phyloP scores from a whole-genome alignment of 2,888 invertebrate genomes.

The Lordiphosa fenestrarum region DNA sequence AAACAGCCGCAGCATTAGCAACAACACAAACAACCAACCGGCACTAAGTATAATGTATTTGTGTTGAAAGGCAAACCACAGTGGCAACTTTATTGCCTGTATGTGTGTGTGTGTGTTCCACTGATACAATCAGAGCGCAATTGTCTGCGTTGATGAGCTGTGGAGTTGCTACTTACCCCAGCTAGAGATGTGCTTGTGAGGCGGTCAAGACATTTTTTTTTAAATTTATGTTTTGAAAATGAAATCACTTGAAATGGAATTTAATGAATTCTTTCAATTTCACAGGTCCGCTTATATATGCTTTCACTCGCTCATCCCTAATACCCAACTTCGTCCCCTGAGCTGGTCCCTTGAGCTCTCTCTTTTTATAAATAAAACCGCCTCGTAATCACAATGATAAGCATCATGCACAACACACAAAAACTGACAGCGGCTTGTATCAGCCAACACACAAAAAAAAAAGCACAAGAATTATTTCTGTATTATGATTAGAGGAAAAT shows the following conservation, averaged over 20 bases:
- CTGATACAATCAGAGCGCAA: slow-evolving; percentile 71
- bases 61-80: slow-evolving; percentile 67
- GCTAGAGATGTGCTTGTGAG: slow-evolving; percentile 3
- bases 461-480: slow-evolving; percentile 17
- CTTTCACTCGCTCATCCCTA: slow-evolving; percentile 2
- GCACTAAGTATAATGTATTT: slow-evolving; percentile 72
- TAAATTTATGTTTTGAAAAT: not conserved
- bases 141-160: slow-evolving; percentile 70
- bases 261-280: not conserved
- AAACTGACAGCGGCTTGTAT: slow-evolving; percentile 6
- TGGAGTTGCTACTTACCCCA: slow-evolving; percentile 33
- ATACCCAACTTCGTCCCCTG: slow-evolving; percentile 9
- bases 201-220: no score
- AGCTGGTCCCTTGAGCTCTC: slow-evolving; percentile 21
- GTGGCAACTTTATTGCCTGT: slow-evolving; percentile 62
- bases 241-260: not conserved
- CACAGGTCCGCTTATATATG: not conserved
- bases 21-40: slow-evolving; percentile 31
- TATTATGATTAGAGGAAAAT: slow-evolving; percentile 12
- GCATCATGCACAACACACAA: slow-evolving; percentile 46
- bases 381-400: slow-evolving; percentile 72
- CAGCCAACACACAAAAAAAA: slow-evolving; percentile 4
- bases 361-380: slow-evolving; percentile 58
- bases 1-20: not conserved
- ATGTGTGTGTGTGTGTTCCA: slow-evolving; percentile 27